These are phyloP conservation scores for Serinus canaria DNA, from an alignment of 2,113 vertebrate genomes.

Conservation along the genomic window DNA sequence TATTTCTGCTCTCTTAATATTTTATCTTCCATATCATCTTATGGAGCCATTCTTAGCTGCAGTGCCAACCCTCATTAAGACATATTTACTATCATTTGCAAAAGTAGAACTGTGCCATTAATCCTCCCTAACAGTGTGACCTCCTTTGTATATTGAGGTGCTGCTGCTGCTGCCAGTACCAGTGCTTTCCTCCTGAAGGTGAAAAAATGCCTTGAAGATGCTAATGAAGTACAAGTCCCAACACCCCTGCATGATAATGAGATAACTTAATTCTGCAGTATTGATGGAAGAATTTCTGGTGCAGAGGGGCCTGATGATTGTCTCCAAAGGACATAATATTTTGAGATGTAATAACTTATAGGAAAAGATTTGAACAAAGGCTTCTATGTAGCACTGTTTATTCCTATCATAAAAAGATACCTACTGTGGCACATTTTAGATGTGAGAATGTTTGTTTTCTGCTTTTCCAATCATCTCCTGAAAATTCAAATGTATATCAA, in stretches of 20 bases:
- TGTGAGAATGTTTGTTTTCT: background rate
- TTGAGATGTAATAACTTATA: background rate
- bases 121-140: background rate
- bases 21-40: background rate
- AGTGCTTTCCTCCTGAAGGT: background rate
- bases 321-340: background rate
- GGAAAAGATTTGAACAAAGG: background rate
- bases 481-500: background rate
- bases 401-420: background rate
- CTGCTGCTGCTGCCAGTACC: background rate
- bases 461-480: background rate
- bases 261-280: background rate
- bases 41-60: background rate
- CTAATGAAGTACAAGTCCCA: slow-evolving; percentile 19
- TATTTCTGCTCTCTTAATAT: background rate
- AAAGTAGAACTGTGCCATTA: background rate
- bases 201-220: slow-evolving; percentile 6
- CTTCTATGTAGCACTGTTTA: background rate
- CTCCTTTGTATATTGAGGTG: background rate
- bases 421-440: background rate
- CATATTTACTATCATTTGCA: background rate
- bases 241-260: slow-evolving; percentile 21
- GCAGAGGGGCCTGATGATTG: background rate
- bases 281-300: background rate
- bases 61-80: background rate